A percentile compares a stretch with the other conserved stretches of the same genome.
Conservation (phyloP, 1,140 invertebrate genomes). For the Colletes latitarsis region DNA sequence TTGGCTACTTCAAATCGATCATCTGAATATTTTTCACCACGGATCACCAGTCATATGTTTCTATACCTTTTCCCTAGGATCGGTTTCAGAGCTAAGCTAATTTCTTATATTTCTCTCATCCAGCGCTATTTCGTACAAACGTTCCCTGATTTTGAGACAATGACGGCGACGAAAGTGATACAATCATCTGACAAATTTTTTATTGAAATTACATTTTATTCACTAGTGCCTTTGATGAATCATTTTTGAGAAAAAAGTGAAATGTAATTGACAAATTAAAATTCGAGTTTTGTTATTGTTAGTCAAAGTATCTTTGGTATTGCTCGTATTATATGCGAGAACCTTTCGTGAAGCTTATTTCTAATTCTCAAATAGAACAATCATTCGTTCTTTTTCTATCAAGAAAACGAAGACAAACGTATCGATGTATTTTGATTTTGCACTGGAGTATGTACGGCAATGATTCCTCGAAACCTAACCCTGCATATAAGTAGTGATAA, state of each 20-base stretch:
- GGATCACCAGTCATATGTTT: background rate
- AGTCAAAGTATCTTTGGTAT: too few relatives aligned
- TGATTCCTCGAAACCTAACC: conserved; percentile 12
- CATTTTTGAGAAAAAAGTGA: too few relatives aligned
- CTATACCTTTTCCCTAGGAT: background rate
- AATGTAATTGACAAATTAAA: too few relatives aligned
- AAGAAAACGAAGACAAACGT: background rate
- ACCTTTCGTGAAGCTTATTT: too few relatives aligned
- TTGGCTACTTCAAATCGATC: conserved; percentile 20
- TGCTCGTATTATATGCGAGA: too few relatives aligned
- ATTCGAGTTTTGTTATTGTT: too few relatives aligned
- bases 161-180: too few relatives aligned
- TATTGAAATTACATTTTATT: background rate
- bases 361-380: background rate
- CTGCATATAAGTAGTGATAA: conserved; percentile 14
- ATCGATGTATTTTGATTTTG: background rate
- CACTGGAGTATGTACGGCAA: background rate
- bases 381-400: background rate
- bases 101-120: background rate
- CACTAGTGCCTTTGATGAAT: too few relatives aligned
- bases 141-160: background rate
- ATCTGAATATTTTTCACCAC: background rate
- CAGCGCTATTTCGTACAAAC: background rate
- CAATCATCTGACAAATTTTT: background rate
- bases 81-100: background rate